These are phyloP conservation scores for Pontoporia blainvillei DNA, from an alignment of 2,113 vertebrate genomes.

Conservation along the genomic window DNA sequence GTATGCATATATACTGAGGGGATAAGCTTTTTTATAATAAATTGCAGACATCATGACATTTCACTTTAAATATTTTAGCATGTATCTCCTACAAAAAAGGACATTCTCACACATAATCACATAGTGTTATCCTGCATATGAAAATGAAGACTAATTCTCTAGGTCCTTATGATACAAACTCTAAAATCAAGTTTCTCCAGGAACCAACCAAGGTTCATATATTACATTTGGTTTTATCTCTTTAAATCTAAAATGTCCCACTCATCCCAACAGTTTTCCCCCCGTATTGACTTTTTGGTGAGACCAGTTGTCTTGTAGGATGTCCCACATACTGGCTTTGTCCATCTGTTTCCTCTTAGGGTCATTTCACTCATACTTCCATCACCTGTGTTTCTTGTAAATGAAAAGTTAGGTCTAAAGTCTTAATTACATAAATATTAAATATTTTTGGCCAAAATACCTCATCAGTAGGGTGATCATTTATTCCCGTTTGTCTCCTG, in stretches of 20 bases:
- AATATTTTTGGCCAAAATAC: not conserved
- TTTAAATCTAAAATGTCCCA: not conserved
- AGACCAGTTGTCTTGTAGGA: not conserved
- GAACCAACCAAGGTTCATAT: not conserved
- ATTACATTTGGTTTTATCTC: not conserved
- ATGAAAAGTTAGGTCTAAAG: not conserved
- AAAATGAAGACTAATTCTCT: slow-evolving; percentile 22
- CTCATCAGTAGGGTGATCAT: not conserved
- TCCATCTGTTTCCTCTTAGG: not conserved
- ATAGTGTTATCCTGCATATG: not conserved
- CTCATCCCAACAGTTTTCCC: not conserved
- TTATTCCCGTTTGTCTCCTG: not conserved
- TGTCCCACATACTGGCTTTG: not conserved
- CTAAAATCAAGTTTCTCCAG: not conserved
- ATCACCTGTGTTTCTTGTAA: not conserved
- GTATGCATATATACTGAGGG: not conserved
- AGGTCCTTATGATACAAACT: not conserved
- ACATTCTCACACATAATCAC: not conserved
- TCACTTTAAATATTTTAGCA: slow-evolving; percentile 25
- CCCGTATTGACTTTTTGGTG: not conserved
- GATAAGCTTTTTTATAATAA: not conserved
- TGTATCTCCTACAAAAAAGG: not conserved
- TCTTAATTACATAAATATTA: not conserved
- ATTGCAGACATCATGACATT: not conserved
- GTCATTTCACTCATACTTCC: not conserved